phyloP scores from a whole-genome alignment of 1,140 invertebrate species.

The Heterodera carotae region DNA sequence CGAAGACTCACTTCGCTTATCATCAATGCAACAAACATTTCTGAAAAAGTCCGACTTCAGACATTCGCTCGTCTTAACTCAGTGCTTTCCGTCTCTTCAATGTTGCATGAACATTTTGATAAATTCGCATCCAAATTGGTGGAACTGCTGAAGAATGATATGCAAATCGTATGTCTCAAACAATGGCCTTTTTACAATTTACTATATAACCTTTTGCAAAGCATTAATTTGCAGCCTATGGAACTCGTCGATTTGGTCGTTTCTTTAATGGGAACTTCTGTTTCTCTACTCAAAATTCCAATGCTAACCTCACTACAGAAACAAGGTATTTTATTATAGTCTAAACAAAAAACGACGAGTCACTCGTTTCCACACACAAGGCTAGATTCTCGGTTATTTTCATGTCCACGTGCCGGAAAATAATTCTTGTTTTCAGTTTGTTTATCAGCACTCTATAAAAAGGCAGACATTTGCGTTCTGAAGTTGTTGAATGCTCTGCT shows the following conservation, averaged over 20 bases:
- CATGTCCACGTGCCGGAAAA: too few species aligned
- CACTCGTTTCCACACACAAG: too few species aligned
- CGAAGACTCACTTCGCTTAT: conserved; percentile 10
- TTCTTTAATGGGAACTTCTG: conserved; percentile 26
- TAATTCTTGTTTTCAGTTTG: conserved; percentile 21
- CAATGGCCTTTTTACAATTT: too few species aligned
- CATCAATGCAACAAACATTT: background rate
- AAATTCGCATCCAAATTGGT: background rate
- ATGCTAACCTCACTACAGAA: conserved; percentile 21
- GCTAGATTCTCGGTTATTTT: too few species aligned
- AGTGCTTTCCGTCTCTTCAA: conserved; percentile 11
- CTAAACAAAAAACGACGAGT: background rate
- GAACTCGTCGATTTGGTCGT: conserved; percentile 28
- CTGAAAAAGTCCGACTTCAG: conserved; percentile 7
- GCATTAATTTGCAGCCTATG: background rate
- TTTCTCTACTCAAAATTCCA: conserved; percentile 13
- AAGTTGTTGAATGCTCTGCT: conserved; percentile 36
- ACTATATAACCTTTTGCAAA: too few species aligned
- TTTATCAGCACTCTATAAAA: background rate
- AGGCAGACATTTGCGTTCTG: conserved; percentile 20
- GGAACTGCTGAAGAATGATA: background rate
- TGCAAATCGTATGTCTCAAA: background rate
- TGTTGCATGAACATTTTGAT: conserved; percentile 11
- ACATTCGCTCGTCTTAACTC: background rate
- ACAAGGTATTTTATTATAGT: conserved; percentile 4